Evolutionary conservation across 2,113 vertebrate species (phyloP), one percentile per base, ranked within the genome.

Genomic region (Columba livia): DNA sequence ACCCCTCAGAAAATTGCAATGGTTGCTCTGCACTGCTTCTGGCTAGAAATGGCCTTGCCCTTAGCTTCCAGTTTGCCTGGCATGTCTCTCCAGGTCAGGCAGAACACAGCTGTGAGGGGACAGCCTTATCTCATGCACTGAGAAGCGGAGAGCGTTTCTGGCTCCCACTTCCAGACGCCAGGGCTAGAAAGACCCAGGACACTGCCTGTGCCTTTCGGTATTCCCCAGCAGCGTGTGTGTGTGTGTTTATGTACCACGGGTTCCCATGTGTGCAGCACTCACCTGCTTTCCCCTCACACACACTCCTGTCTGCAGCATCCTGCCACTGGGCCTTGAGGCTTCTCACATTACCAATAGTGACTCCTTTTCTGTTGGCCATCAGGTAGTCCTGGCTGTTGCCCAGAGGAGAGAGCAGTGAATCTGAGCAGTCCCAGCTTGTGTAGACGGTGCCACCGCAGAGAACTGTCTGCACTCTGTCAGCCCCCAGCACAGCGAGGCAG

Each of bases 331-430:
- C 89, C 42, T 51, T 90, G 54, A 53, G 73, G 18, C 73, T 44
- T 53, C 31, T 44, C 17, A 11, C 2, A 0, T 64, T 21, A 16
- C 3, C 4, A 8, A 95, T 86, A 16, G 31, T 0, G 0, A 87
- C 83, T 72, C 12, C 74, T 29, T 60, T 85, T 62, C 23, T 85
- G 38, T 15, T 80, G 18, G 73, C 89, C 87, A 90, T 69, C 79
- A 95, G 89, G 83, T 69, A 95, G 58, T 20, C 5, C 58, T 50
- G 89, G 92, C 73, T 92, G 64, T 53, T 77, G 26, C 83, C 86
- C 92, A 58, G 42, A 29, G 83, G 89, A 4, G 50, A 94, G n/a
- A 95, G 89, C 50, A 72, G 44, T 0, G 6, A 72, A 14, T 64
- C 28, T 0, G 60, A 77, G 79, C 92, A 95, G 86, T 54, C 48